Evolutionary conservation across 1,140 invertebrate species (phyloP), one percentile per base, ranked within the genome.

Genomic region (Cepaea nemoralis): DNA sequence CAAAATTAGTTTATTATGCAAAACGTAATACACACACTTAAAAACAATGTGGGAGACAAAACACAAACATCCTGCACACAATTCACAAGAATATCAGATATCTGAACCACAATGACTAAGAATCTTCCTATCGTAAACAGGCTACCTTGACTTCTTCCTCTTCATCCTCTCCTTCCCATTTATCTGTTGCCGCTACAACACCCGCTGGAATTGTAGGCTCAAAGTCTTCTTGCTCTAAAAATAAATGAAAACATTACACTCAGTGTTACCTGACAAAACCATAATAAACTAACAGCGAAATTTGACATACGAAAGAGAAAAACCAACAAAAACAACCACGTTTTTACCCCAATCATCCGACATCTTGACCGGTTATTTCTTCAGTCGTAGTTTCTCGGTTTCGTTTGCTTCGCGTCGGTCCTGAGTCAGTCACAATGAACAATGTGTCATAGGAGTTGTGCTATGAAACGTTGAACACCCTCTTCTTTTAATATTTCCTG

Each of bases 111-210:
- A n/a, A n/a, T n/a, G n/a, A n/a, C n/a, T n/a, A n/a, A n/a, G n/a
- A n/a, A n/a, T n/a, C n/a, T n/a, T n/a, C n/a, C 48, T 69, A 69
- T 79, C 59, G 75, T 55, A 63, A 77, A 39, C 40, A 24, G 75
- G 75, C 89, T 93, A 96, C 96, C 94, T 96, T 96, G 83, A 96
- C 94, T 45, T 85, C 80, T 83, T 95, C 94, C 81, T 95, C 95
- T 86, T 96, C 95, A 90, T 97, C 96, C 90, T 97, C 96, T 77
- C 95, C 96, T 90, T 95, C 95, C 96, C 96, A 97, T 93, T 95
- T 96, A 91, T 96, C 87, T 50, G 84, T 81, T 22, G 80, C 77
- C 50, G 75, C 27, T 79, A 80, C 75, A 59, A 40, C 78, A 22
- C 82, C 19, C 12, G 50, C 40, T 42, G 66, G 77, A 31, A 80